Evolutionary conservation across 1,140 invertebrate genomes (phyloP).

Genomic region (Limonius californicus): DNA sequence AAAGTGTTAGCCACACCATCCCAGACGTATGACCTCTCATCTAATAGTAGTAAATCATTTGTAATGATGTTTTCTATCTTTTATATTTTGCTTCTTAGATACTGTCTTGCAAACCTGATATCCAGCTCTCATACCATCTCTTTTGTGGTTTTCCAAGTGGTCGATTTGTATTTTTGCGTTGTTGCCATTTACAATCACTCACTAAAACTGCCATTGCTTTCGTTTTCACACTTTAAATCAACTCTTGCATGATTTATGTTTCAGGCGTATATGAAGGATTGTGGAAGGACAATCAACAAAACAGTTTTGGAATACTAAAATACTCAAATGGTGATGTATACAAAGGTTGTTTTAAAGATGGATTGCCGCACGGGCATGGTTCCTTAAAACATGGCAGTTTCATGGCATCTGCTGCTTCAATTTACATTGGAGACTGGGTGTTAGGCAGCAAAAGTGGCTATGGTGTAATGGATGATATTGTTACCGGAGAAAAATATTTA

Average conservation of each 20-base stretch:
- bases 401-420: constrained; percentile 65
- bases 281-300: constrained; percentile 80
- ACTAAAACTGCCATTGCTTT: too few species aligned
- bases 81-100: too few species aligned
- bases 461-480: constrained; percentile 82
- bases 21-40: too few species aligned
- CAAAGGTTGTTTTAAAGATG: constrained; percentile 82
- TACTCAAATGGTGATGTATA: constrained; percentile 68
- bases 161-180: too few species aligned
- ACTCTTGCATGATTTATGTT: constrained; percentile 13
- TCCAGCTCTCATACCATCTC: too few species aligned
- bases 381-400: constrained; percentile 76
- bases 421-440: constrained; percentile 84
- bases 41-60: too few species aligned
- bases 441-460: constrained; percentile 74
- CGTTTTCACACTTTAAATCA: neutral
- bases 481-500: constrained; percentile 83
- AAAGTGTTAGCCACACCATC: too few species aligned
- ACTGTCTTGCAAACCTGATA: too few species aligned
- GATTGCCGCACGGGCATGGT: constrained; percentile 78
- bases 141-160: too few species aligned
- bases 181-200: too few species aligned
- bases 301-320: constrained; percentile 75
- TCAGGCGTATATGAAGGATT: constrained; percentile 72
- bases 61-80: too few species aligned